Evolutionary conservation across 2,888 invertebrate genomes (phyloP).

Genomic region (Cinara cedri): DNA sequence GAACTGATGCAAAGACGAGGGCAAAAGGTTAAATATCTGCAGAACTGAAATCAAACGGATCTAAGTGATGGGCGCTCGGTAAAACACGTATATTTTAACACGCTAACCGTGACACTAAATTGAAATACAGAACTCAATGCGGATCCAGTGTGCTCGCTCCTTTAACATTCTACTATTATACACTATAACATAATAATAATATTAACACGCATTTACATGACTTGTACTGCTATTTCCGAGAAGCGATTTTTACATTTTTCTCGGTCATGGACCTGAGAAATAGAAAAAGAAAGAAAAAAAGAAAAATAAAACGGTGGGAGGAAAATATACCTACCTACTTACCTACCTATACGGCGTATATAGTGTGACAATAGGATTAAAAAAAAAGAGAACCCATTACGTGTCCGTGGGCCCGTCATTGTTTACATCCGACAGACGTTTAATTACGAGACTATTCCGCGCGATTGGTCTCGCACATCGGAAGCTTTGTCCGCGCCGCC

Average conservation of each 20-base stretch:
- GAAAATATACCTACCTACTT: slow-evolving; percentile 27
- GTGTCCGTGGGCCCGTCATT: slow-evolving; percentile 28
- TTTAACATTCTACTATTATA: too few relatives aligned
- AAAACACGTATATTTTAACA: too few relatives aligned
- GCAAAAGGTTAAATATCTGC: too few relatives aligned
- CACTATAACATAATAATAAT: too few relatives aligned
- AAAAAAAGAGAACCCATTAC: slow-evolving; percentile 36
- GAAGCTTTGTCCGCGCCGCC: slow-evolving; percentile 33
- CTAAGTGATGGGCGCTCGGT: too few relatives aligned
- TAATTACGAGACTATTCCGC: slow-evolving; percentile 51
- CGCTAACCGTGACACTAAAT: too few relatives aligned
- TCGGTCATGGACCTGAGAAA: slow-evolving; percentile 50
- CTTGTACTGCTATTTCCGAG: slow-evolving; percentile 32
- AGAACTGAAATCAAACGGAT: too few relatives aligned
- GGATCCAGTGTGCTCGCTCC: too few relatives aligned
- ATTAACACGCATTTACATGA: not conserved
- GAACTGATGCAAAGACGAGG: too few relatives aligned
- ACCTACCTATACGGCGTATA: not conserved
- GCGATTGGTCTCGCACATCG: slow-evolving; percentile 48
- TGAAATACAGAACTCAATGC: too few relatives aligned
- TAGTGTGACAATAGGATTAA: slow-evolving; percentile 49
- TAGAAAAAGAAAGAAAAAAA: not conserved
- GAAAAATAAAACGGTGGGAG: slow-evolving; percentile 1
- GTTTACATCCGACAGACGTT: slow-evolving; percentile 50
- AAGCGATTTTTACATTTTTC: slow-evolving; percentile 47